Conservation (phyloP, 2,888 invertebrate genomes). For the Aphrophora alni region DNA sequence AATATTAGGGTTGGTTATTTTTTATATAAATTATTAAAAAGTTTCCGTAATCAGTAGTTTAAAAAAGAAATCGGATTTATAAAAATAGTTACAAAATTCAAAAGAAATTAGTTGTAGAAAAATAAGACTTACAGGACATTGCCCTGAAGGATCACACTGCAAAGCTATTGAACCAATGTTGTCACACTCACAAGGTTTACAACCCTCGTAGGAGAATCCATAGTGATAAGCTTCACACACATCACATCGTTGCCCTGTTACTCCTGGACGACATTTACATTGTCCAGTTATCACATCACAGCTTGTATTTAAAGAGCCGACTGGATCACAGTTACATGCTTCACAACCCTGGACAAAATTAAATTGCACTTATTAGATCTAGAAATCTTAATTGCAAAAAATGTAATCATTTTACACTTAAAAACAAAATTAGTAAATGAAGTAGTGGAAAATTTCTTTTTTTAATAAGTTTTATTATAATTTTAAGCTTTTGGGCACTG, state of each 20-base stretch:
- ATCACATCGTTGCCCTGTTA: slow-evolving; percentile 71
- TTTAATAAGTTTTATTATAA: no score
- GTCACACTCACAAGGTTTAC: slow-evolving; percentile 88
- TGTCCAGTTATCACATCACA: slow-evolving; percentile 83
- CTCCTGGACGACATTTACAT: slow-evolving; percentile 87
- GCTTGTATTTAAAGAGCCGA: slow-evolving; percentile 74
- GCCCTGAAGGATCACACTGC: slow-evolving; percentile 87
- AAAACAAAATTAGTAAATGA: no score
- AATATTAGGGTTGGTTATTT: no score
- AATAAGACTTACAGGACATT: slow-evolving; percentile 77
- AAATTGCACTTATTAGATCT: neutral
- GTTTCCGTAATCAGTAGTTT: no score
- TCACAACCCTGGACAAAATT: slow-evolving; percentile 72
- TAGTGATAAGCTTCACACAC: slow-evolving; percentile 70
- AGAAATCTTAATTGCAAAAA: no score
- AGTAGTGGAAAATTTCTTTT: no score
- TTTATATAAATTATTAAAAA: no score
- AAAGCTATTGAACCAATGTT: slow-evolving; percentile 84
- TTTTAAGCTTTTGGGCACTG: no score
- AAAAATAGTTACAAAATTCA: no score
- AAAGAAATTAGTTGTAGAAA: no score
- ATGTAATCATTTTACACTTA: no score
- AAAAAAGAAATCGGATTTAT: no score
- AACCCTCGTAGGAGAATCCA: slow-evolving; percentile 82
- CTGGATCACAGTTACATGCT: slow-evolving; percentile 85